phyloP scores from a whole-genome alignment of 2,888 invertebrate genomes.

The Eristalis pertinax region DNA sequence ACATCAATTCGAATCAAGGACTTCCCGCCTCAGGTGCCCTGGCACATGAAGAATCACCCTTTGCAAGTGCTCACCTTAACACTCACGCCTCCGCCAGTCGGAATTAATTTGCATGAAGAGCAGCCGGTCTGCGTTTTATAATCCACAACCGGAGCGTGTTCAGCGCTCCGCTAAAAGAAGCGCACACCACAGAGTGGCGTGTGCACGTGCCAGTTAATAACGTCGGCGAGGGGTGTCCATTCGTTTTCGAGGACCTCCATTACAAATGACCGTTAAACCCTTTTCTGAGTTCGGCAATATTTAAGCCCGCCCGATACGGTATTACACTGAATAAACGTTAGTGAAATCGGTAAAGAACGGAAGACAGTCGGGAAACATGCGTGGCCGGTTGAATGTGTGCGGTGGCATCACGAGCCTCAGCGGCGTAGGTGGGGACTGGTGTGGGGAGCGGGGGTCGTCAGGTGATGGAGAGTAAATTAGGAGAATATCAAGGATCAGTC shows the following conservation, averaged over 20 bases:
- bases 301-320: not conserved
- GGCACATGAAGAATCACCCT: not conserved
- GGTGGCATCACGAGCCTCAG: not conserved
- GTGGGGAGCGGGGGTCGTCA: not conserved
- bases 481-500: constrained; percentile 43
- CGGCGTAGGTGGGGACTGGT: not conserved
- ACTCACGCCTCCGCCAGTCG: not conserved
- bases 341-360: not conserved
- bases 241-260: constrained; percentile 3
- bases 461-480: constrained; percentile 35
- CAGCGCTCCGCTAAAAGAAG: not conserved
- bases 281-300: constrained; percentile 9
- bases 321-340: constrained; percentile 4
- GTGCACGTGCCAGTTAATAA: not conserved
- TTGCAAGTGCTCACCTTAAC: not conserved
- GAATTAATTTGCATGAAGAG: constrained; percentile 21
- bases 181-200: not conserved
- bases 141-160: not conserved
- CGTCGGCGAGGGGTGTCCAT: not conserved
- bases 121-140: constrained; percentile 9
- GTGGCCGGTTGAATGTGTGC: constrained; percentile 2
- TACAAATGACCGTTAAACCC: constrained; percentile 18
- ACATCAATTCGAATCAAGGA: constrained; percentile 21
- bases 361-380: not conserved
- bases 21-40: not conserved